Evolutionary conservation across 2,113 vertebrate genomes (phyloP), one percentile per base, ranked within the genome.

Genomic region (Diadophis punctatus): DNA sequence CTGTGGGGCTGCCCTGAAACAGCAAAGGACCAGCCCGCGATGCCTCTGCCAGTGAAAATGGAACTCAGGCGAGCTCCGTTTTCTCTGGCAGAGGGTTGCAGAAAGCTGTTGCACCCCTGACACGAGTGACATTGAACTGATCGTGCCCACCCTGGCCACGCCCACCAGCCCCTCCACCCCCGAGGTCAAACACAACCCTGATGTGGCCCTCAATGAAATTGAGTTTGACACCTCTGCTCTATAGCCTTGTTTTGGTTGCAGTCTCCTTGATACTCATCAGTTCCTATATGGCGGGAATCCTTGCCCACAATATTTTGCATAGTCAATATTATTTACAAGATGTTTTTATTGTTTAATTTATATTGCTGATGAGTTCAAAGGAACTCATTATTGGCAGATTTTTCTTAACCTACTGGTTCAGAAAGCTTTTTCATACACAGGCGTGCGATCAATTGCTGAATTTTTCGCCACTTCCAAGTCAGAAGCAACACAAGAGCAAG

Each of bases 401-500:
- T 14, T 46, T 80, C 34, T 30, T 89, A 91, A 39, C 11, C 34
- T 34, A 14, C 1, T 0, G 0, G 89, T 43, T 1, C 51, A 90
- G 27, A 0, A 0, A 48, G 2, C 46, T 90, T 74, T 94, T 93
- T 95, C 93, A 90, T 51, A 30, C 53, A 60, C 80, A 98, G 98
- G 98, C 55, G 97, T 99, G 39, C 96, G 86, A 94, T 96, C 94
- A 34, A 95, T 98, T 20, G 96, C 97, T 12, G 96, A 98, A 89
- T 98, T 97, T 96, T 92, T 98, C 91, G 97, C 97, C 4, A 90
- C 93, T 43, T 98, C 97, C 56, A 96, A 95, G 55, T 96, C 95
- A n/a, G 97, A 97, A 96, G 96, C 97, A 48, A 97, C 97, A 53
- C 98, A 98, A 93, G 97, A 98, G 87, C 95, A 98, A 0, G 95